Evolutionary conservation across 2,888 invertebrate species (phyloP), one percentile per base, ranked within the genome.

Genomic region (Palloptera scutellata): DNA sequence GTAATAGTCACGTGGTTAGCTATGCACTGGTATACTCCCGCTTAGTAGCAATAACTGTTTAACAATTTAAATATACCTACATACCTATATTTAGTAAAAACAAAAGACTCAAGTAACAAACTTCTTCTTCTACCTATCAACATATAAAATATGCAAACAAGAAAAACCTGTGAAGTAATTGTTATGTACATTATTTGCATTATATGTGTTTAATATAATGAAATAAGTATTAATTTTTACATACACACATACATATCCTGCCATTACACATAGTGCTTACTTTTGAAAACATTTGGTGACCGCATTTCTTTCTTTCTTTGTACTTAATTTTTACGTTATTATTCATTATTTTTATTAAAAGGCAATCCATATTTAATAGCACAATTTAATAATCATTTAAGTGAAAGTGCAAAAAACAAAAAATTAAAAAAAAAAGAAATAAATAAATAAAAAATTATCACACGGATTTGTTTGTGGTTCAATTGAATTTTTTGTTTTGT

Each of bases 381-480:
- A 19, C 45, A 57, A 64, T 64, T 48, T 48, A 64, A 1, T 55
- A 57, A 64, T 6, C 57, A 51, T 9, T 54, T 41, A 51, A 64
- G 64, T 64, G 64, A 64, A 64, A 64, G 64, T 64, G 57, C 57
- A 48, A 45, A 57, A 57, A 20, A 63, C 20, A 51, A 20, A 11
- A 20, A 61, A n/a, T 9, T 15, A 15, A 43, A 8, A 17, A 20
- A 63, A 45, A 51, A 20, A 11, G 13, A 61, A n/a, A n/a, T 15
- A 15, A 43, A 8, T 11, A 11, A 43, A 53, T 51, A 41, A 52
- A 13, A 13, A 15, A 12, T 30, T 15, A 54, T 30, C 40, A 40
- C 40, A 30, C 8, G 64, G 41, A 1, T 30, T 30, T 30, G 30
- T 30, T 30, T 30, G 30, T 30, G 30, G 30, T 30, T 30, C 30